A percentile compares a stretch with the other conserved stretches of the same genome.
Conservation (phyloP, 2,113 vertebrate species). For the Petrocephalus microphthalmus region DNA sequence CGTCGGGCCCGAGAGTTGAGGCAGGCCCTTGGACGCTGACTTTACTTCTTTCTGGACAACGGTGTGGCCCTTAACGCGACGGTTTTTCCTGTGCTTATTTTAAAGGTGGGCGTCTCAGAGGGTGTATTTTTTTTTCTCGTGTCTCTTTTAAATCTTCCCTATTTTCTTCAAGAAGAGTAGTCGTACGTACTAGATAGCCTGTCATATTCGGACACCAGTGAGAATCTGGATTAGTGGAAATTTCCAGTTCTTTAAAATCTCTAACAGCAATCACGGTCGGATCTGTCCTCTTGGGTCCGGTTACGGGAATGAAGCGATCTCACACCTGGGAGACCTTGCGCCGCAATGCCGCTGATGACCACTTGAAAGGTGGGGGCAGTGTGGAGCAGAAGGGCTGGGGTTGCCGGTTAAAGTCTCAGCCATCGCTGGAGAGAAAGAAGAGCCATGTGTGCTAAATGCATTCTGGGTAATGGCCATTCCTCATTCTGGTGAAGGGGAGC, state of each 20-base stretch:
- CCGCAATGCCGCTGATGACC: not conserved
- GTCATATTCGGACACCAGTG: not conserved
- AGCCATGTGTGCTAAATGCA: too few species aligned
- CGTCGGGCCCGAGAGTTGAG: conserved; percentile 40
- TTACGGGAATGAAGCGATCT: not conserved
- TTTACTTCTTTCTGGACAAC: not conserved
- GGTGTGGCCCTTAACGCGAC: conserved; percentile 41
- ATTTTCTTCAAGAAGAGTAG: conserved; percentile 40
- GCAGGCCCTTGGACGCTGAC: conserved; percentile 11
- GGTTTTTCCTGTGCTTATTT: conserved; percentile 50
- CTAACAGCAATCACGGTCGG: not conserved
- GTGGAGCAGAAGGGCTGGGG: not conserved
- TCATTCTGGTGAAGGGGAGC: not conserved
- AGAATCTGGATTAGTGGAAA: not conserved
- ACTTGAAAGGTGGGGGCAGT: not conserved
- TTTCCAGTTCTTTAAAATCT: not conserved
- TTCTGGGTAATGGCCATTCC: too few species aligned
- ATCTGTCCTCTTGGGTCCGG: not conserved
- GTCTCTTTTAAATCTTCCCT: conserved; percentile 14
- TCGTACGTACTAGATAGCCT: conserved; percentile 27
- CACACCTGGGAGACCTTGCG: not conserved
- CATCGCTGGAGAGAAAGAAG: too few species aligned
- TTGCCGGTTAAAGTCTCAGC: too few species aligned
- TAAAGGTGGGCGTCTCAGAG: conserved; percentile 28
- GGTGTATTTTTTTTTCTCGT: not conserved